Conservation (phyloP, 64 coral and sea anemone species). For the Montipora capricornis region DNA sequence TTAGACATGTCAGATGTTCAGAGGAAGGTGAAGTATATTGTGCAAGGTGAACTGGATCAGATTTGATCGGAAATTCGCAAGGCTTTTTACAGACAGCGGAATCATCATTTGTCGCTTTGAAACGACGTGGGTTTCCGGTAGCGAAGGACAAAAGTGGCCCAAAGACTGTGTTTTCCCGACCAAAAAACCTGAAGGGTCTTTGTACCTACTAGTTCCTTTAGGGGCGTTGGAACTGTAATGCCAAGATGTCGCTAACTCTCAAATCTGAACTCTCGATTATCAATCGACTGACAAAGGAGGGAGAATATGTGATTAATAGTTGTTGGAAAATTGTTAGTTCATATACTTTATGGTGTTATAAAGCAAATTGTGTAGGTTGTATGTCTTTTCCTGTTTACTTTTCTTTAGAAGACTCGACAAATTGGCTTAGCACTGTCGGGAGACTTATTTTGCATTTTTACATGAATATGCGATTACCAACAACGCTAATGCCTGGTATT, state of each 20-base stretch:
- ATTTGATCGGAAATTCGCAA: slow-evolving; percentile 20
- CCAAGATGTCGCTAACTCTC: not conserved
- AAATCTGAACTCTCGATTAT: not conserved
- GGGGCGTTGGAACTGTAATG: slow-evolving; percentile 2
- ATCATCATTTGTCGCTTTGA: slow-evolving; percentile 3
- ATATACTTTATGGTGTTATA: slow-evolving; percentile 19
- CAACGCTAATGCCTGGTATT: not conserved
- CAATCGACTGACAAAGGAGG: not conserved
- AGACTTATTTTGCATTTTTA: slow-evolving; percentile 1
- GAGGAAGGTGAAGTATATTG: slow-evolving; percentile 52
- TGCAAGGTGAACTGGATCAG: slow-evolving; percentile 16
- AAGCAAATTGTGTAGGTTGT: slow-evolving; percentile 36
- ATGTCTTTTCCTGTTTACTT: slow-evolving; percentile 64
- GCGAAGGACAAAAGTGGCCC: not conserved
- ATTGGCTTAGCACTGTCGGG: slow-evolving; percentile 67
- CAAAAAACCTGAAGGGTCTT: not conserved
- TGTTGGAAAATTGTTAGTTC: not conserved
- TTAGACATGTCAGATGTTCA: not conserved
- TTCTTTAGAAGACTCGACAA: slow-evolving; percentile 56
- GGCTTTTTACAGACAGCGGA: not conserved
- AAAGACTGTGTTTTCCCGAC: not conserved
- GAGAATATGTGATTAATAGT: not conserved
- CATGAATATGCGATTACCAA: slow-evolving; percentile 14
- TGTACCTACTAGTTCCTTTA: not conserved
- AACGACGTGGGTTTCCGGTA: not conserved